phyloP scores from a whole-genome alignment of 2,113 vertebrate species.

The Gorsachius goisagi region DNA sequence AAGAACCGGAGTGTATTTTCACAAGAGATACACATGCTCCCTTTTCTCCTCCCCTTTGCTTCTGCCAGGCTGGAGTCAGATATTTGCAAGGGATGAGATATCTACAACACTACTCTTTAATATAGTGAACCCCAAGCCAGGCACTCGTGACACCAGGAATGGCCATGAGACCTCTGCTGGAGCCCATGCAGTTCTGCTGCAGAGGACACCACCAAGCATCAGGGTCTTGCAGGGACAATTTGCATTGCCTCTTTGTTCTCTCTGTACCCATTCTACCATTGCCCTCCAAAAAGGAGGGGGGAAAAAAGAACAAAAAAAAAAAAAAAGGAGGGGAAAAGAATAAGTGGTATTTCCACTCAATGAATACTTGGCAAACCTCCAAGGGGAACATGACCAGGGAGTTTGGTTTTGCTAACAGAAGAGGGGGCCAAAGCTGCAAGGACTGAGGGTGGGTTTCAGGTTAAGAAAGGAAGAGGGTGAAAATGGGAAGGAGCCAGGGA shows the following conservation, averaged over 20 bases:
- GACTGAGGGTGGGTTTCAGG: conserved; percentile 7
- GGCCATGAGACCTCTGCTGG: not conserved
- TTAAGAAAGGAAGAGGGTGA: not conserved
- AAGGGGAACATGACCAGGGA: not conserved
- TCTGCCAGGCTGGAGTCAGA: not conserved
- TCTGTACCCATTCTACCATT: not conserved
- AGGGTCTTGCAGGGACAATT: not conserved
- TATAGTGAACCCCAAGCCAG: not conserved
- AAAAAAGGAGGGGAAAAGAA: accelerated
- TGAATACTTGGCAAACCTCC: not conserved
- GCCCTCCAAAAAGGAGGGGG: not conserved
- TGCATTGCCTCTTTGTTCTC: not conserved
- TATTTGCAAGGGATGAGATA: not conserved
- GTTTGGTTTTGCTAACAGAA: conserved; percentile 32
- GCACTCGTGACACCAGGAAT: not conserved
- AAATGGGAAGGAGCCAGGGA: not conserved
- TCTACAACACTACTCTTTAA: not conserved
- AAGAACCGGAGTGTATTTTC: not conserved
- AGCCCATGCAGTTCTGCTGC: not conserved
- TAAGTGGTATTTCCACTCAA: not conserved
- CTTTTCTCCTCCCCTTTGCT: not conserved
- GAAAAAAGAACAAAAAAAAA: accelerated
- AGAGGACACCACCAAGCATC: not conserved
- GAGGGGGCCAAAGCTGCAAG: conserved; percentile 51
- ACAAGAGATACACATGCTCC: not conserved